A percentile compares a stretch with the other conserved stretches of the same genome.
These are phyloP conservation scores for Drosophila mercatorum DNA, from an alignment of 2,888 invertebrate genomes.

Conservation along the genomic window DNA sequence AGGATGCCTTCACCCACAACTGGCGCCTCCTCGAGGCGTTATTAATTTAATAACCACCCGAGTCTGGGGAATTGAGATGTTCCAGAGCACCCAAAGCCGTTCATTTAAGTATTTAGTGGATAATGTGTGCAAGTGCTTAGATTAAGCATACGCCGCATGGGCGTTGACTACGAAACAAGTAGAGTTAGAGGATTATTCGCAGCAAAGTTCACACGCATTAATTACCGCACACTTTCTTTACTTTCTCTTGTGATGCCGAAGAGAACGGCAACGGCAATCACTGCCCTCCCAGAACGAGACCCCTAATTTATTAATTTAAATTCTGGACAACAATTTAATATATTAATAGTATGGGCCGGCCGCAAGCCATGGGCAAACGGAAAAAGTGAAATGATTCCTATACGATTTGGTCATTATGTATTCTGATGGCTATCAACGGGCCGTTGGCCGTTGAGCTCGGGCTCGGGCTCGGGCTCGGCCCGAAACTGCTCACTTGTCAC, in stretches of 20 bases:
- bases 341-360: slow-evolving; percentile 50
- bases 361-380: slow-evolving; percentile 21
- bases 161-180: neutral
- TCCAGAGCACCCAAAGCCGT: slow-evolving; percentile 3
- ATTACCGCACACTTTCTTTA: slow-evolving; percentile 47
- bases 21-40: slow-evolving; percentile 33
- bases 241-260: slow-evolving; percentile 33
- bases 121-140: slow-evolving; percentile 16
- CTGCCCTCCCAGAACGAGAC: slow-evolving; percentile 14
- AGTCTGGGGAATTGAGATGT: slow-evolving; percentile 32
- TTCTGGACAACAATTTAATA: slow-evolving; percentile 63
- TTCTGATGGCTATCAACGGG: slow-evolving; percentile 68
- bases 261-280: slow-evolving; percentile 5
- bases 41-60: slow-evolving; percentile 48
- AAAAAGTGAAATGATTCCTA: slow-evolving; percentile 75
- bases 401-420: slow-evolving; percentile 68
- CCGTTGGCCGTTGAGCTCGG: slow-evolving; percentile 26
- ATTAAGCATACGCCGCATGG: slow-evolving; percentile 30
- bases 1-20: slow-evolving; percentile 26
- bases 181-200: neutral
- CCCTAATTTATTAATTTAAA: slow-evolving; percentile 75
- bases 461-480: slow-evolving; percentile 2
- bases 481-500: slow-evolving; percentile 62
- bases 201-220: slow-evolving; percentile 42
- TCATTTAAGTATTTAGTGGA: slow-evolving; percentile 20